Evolutionary conservation across 1,140 invertebrate genomes (phyloP).

Genomic region (Agrypnia vestita): DNA sequence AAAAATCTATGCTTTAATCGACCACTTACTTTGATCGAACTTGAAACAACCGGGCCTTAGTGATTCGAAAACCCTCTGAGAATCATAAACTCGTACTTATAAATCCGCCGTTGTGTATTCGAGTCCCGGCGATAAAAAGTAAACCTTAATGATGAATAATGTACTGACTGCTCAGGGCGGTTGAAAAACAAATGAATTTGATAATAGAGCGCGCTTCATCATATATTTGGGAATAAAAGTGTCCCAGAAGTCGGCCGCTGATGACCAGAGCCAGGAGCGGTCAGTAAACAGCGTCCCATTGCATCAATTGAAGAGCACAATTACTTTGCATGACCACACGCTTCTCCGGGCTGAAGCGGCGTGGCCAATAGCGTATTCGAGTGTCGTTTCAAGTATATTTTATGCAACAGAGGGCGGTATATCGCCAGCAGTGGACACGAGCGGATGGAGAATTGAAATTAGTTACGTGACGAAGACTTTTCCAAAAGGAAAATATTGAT

Average conservation of each 20-base stretch:
- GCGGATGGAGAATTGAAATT: conserved; percentile 49
- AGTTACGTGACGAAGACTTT: conserved; percentile 30
- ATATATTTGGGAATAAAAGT: no score
- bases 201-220: no score
- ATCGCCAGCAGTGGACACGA: conserved; percentile 25
- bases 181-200: no score
- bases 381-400: conserved; percentile 53
- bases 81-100: no score
- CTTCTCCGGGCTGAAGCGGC: conserved; percentile 9
- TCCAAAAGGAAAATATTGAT: neutral
- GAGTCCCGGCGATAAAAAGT: no score
- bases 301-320: conserved; percentile 38
- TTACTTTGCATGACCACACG: conserved; percentile 42
- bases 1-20: no score
- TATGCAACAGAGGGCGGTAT: conserved; percentile 50
- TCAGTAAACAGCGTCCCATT: conserved; percentile 35
- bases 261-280: neutral
- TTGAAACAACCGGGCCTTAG: no score
- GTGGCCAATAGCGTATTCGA: conserved; percentile 46
- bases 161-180: no score
- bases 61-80: no score
- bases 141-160: no score
- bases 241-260: neutral
- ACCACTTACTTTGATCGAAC: no score
- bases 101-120: no score